These are phyloP conservation scores for Arctopsyche grandis DNA, from an alignment of 1,140 invertebrate species.

Conservation along the genomic window DNA sequence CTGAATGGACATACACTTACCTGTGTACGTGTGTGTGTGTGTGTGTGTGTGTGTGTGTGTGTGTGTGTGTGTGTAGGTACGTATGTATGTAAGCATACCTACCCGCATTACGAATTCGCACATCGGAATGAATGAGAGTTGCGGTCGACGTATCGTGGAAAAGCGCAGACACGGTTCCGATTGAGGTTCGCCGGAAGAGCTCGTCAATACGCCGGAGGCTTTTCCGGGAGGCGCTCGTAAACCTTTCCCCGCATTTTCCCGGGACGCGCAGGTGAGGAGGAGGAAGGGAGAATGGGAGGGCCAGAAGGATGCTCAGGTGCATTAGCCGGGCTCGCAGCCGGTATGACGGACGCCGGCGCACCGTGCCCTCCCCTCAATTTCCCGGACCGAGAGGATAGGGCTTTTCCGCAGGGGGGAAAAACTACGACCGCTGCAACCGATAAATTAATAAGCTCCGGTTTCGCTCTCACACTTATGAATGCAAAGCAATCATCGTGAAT, in stretches of 20 bases:
- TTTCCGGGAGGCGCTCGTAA: slow-evolving; percentile 5
- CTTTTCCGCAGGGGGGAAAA: slow-evolving; percentile 1
- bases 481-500: too few species aligned
- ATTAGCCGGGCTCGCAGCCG: neutral
- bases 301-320: neutral
- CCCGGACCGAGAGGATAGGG: neutral
- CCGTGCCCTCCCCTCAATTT: neutral
- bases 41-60: too few species aligned
- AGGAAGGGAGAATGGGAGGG: neutral
- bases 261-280: neutral
- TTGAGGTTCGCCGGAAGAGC: neutral
- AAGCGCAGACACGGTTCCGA: neutral
- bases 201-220: slow-evolving; percentile 6
- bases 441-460: slow-evolving; percentile 2
- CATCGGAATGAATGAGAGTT: too few species aligned
- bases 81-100: too few species aligned
- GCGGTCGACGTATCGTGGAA: neutral
- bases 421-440: neutral
- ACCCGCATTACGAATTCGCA: too few species aligned
- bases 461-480: neutral
- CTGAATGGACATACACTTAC: too few species aligned
- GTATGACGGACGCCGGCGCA: neutral
- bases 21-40: too few species aligned
- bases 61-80: too few species aligned
- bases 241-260: neutral